These are phyloP conservation scores for Hipposideros larvatus DNA, from an alignment of 2,797 vertebrate genomes.

Conservation along the genomic window DNA sequence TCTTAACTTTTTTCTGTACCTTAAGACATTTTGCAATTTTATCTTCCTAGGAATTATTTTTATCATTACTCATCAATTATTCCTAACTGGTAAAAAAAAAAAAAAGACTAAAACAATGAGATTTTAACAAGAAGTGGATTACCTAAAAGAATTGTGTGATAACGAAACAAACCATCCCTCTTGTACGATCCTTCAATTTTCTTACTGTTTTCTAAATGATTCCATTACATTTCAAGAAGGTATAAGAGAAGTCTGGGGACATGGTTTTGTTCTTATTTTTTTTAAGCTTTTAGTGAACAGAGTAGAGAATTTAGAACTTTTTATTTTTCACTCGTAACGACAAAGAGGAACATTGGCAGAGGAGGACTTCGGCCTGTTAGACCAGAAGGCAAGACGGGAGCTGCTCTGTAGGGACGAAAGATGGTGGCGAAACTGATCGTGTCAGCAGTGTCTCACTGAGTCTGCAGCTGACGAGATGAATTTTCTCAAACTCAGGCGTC, in stretches of 20 bases:
- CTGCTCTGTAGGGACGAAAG: not conserved
- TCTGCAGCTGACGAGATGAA: not conserved
- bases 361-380: fast-evolving
- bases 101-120: not conserved
- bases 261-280: not conserved
- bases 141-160: fast-evolving
- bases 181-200: not conserved
- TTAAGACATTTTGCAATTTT: not conserved
- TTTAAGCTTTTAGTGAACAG: not conserved
- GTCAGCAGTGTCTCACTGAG: fast-evolving
- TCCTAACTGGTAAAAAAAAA: not conserved
- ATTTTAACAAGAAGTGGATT: not conserved
- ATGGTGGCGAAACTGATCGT: fast-evolving
- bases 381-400: not conserved
- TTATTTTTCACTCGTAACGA: not conserved
- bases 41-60: not conserved
- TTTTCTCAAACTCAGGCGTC: not conserved
- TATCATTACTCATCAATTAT: not conserved
- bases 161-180: not conserved
- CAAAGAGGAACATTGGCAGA: not conserved
- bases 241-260: not conserved
- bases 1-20: not conserved
- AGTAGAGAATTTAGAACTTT: not conserved
- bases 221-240: not conserved
- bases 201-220: not conserved